These are phyloP conservation scores for Tachuris rubrigastra DNA, from an alignment of 2,113 vertebrate species.

Conservation along the genomic window DNA sequence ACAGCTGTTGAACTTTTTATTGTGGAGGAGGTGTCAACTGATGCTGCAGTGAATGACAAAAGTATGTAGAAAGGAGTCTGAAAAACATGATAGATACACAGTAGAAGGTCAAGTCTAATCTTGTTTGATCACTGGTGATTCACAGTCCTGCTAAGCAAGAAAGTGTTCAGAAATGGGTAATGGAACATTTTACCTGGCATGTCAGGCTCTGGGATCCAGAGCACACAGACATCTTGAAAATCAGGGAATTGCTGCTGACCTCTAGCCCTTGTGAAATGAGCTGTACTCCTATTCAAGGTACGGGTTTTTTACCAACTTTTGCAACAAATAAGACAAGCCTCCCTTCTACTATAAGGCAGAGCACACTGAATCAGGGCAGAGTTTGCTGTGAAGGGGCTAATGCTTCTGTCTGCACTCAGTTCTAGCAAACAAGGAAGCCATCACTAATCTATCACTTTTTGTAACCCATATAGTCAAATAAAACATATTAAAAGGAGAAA, in stretches of 20 bases:
- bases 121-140: background rate
- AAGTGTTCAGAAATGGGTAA: background rate
- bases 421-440: background rate
- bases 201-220: background rate
- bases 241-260: accelerated
- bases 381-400: background rate
- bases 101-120: background rate
- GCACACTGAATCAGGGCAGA: background rate
- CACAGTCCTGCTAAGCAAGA: background rate
- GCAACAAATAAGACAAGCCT: background rate
- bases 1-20: background rate
- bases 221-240: background rate
- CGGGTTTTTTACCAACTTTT: background rate
- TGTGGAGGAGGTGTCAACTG: background rate
- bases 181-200: background rate
- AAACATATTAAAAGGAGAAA: background rate
- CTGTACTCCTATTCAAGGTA: background rate
- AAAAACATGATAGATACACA: background rate
- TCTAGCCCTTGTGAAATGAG: background rate
- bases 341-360: background rate
- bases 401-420: background rate
- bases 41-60: background rate
- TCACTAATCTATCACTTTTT: background rate
- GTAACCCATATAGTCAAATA: background rate
- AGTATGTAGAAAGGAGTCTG: background rate